Base-by-base conservation (phyloP, 2,888 invertebrate genomes). In the Flexamia atlantica region DNA sequence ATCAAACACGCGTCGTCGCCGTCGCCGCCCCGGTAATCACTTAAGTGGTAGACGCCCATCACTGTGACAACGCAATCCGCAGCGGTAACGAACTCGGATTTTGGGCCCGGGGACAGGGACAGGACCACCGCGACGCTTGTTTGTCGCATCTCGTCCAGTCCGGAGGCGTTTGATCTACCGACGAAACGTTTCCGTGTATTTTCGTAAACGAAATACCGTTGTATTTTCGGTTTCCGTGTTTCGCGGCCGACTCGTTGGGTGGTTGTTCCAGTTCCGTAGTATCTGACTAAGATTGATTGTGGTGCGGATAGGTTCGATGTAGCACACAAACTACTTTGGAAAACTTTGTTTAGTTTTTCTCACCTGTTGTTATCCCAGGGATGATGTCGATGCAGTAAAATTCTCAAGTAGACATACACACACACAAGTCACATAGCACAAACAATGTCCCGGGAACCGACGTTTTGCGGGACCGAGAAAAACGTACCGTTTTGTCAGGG, bases 101-200 rank as follows among this genome's bases (percentile, higher is more conserved):
- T n/a, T n/a, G n/a, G n/a, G n/a, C n/a, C n/a, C n/a, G n/a, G n/a
- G n/a, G n/a, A n/a, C n/a, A n/a, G n/a, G n/a, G n/a, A n/a, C n/a
- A n/a, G 28, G 64, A 64, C 64, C 64, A 64, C 64, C 64, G 57
- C 57, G 23, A 12, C 23, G 25, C 57, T 57, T 57, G 57, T 57
- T 57, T 20, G 57, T 57, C 57, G 57, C 20, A 20, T 23, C 25
- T 57, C 46, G 14, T 12, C 46, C 1, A 23, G 57, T 53, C 40
- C 57, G 4, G 5, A 1, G 3, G 20, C 57, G 4, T 57, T 57
- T 57, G 57, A 57, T 57, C 57, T 23, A 5, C 20, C 46, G 23
- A 57, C 46, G 23, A 57, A 46, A 46, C 46, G 46, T 46, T 46
- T 46, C 12, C 2, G 46, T 46, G 46, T 46, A 46, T 46, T 46